Conservation (phyloP, 2,113 vertebrate genomes). For the Okapia johnstoni region DNA sequence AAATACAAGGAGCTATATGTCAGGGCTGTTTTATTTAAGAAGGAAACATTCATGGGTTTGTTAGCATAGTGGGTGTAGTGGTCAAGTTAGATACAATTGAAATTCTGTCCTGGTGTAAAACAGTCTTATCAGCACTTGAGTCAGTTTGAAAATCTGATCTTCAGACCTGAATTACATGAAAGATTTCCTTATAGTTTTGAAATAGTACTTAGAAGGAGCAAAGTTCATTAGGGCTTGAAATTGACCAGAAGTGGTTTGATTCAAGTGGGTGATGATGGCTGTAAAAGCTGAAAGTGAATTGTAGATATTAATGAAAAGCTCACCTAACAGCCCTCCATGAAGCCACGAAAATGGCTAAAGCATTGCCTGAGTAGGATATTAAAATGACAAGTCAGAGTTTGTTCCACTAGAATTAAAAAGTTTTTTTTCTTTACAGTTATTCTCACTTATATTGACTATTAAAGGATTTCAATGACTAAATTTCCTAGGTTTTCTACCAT, state of each 20-base stretch:
- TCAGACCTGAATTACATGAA: slow-evolving; percentile 67
- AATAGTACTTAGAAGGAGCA: slow-evolving; percentile 73
- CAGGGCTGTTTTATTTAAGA: neutral
- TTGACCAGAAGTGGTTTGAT: slow-evolving; percentile 67
- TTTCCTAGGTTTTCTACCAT: neutral
- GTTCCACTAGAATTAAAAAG: neutral
- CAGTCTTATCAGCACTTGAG: slow-evolving; percentile 74
- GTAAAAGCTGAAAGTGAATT: slow-evolving; percentile 48
- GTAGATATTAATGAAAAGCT: neutral
- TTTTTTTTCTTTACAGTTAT: neutral
- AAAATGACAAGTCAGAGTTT: neutral
- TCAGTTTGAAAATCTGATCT: slow-evolving; percentile 74
- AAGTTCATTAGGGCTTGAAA: slow-evolving; percentile 61
- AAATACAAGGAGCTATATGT: neutral
- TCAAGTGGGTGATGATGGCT: slow-evolving; percentile 34
- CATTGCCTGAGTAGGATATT: neutral
- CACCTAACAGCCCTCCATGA: neutral
- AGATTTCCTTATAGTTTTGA: slow-evolving; percentile 79
- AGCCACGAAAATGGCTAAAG: neutral
- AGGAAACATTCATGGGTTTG: slow-evolving; percentile 53
- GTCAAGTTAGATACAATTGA: slow-evolving; percentile 63
- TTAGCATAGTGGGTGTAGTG: slow-evolving; percentile 68
- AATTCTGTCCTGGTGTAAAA: slow-evolving; percentile 64
- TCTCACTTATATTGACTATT: neutral
- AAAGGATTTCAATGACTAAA: neutral